Conservation (phyloP, 1,140 invertebrate genomes). For the Drosophila sulfurigaster region DNA sequence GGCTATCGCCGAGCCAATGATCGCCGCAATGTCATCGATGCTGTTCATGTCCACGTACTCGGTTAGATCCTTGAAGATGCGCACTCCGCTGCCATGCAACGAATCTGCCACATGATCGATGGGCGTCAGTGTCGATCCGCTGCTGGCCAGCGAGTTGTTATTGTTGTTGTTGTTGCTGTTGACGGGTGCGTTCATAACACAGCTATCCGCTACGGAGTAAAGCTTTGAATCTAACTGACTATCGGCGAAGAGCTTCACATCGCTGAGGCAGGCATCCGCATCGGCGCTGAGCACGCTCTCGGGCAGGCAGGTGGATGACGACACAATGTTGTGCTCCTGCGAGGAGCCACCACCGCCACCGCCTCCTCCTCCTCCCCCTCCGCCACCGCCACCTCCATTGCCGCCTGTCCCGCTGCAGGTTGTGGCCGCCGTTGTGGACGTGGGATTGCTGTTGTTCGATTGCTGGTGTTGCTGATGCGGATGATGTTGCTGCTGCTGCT, state of each 20-base stretch:
- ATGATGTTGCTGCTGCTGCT: conserved; percentile 47
- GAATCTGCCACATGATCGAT: conserved; percentile 85
- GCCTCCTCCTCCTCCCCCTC: conserved; percentile 23
- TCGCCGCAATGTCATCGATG: conserved; percentile 93
- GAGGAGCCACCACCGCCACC: conserved; percentile 53
- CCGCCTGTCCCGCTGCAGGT: conserved; percentile 45
- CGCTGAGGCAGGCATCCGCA: conserved; percentile 78
- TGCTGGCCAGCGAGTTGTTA: conserved; percentile 34
- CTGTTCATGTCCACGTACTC: conserved; percentile 89
- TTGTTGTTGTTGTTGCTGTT: conserved; percentile 12
- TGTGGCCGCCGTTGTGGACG: conserved; percentile 67
- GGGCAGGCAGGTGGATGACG: conserved; percentile 88
- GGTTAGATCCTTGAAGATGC: conserved; percentile 83
- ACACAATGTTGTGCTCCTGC: conserved; percentile 88
- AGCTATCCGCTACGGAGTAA: conserved; percentile 86
- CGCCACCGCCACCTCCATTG: conserved; percentile 23
- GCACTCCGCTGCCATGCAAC: conserved; percentile 81
- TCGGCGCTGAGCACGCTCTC: conserved; percentile 86
- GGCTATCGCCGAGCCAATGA: conserved; percentile 95
- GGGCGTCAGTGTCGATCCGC: conserved; percentile 62
- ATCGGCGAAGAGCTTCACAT: conserved; percentile 85
- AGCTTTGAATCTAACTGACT: conserved; percentile 87
- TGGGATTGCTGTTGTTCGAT: conserved; percentile 74
- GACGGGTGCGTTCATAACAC: conserved; percentile 81
- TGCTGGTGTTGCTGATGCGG: conserved; percentile 35